Evolutionary conservation across 2,888 invertebrate species (phyloP).

Genomic region (Caenorhabditis virilis): DNA sequence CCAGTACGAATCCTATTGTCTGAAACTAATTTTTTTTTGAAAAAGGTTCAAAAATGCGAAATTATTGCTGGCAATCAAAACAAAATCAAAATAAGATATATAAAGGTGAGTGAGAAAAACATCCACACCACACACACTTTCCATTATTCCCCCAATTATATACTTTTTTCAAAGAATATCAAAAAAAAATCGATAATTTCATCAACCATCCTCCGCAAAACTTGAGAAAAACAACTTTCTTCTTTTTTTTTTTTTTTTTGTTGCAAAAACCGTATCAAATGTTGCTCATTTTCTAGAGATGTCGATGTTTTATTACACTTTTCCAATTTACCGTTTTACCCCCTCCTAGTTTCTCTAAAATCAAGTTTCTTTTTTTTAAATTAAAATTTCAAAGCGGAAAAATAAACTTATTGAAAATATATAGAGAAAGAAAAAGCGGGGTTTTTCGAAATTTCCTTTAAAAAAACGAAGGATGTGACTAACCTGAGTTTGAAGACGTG

Average conservation of each 20-base stretch:
- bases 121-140: conserved; percentile 1
- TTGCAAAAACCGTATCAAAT: background rate
- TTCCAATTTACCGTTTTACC: background rate
- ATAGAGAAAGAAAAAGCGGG: background rate
- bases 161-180: background rate
- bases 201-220: conserved; percentile 6
- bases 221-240: background rate
- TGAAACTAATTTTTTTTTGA: too few relatives aligned
- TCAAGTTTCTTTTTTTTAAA: background rate
- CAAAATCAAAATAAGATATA: background rate
- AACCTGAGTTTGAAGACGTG: conserved; percentile 76
- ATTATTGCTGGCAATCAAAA: background rate
- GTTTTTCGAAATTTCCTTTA: background rate
- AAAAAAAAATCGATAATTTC: background rate
- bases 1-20: too few relatives aligned
- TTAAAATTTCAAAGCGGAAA: background rate
- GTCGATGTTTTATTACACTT: background rate
- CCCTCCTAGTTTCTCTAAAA: background rate
- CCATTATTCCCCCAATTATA: conserved; percentile 2
- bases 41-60: too few relatives aligned
- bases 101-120: background rate
- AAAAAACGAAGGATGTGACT: conserved; percentile 3
- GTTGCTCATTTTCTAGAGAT: background rate
- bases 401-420: background rate
- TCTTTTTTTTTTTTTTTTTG: background rate